These are phyloP conservation scores for Dasypolia templi DNA, from an alignment of 2,888 invertebrate species.

Conservation along the genomic window DNA sequence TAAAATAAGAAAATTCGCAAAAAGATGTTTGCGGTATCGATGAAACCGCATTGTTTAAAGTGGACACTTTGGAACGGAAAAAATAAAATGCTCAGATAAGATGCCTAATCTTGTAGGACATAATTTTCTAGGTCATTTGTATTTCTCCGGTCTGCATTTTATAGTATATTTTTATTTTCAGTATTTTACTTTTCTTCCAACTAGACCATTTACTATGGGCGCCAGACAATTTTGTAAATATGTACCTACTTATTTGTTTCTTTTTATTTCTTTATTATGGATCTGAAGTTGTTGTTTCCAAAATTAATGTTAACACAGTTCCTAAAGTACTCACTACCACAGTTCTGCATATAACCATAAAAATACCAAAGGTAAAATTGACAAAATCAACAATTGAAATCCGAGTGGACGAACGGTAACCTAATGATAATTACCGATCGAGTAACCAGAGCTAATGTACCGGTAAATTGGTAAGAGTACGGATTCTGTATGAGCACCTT, in stretches of 20 bases:
- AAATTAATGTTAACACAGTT: not conserved
- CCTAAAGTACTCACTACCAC: not conserved
- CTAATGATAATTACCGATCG: conserved; percentile 74
- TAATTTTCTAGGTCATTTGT: conserved; percentile 54
- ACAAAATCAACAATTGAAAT: conserved; percentile 72
- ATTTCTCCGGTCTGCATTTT: conserved; percentile 25
- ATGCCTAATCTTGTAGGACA: conserved; percentile 40
- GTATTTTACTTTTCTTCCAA: not conserved
- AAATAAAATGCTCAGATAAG: conserved; percentile 63
- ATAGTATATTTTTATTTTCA: not conserved
- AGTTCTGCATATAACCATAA: conserved; percentile 20
- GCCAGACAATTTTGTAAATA: not conserved
- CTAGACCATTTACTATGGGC: no score
- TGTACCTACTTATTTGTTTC: no score
- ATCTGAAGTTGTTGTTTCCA: not conserved
- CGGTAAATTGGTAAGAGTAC: conserved; percentile 81
- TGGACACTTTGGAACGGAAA: conserved; percentile 65
- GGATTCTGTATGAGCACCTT: conserved; percentile 74
- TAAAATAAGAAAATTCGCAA: conserved; percentile 77
- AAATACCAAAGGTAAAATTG: conserved; percentile 73
- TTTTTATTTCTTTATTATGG: not conserved
- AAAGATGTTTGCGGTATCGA: conserved; percentile 76
- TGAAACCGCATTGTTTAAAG: conserved; percentile 76
- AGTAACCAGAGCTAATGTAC: conserved; percentile 77
- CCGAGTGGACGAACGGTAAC: conserved; percentile 74